phyloP scores from a whole-genome alignment of 2,888 invertebrate species.

The Drosophila algonquin region DNA sequence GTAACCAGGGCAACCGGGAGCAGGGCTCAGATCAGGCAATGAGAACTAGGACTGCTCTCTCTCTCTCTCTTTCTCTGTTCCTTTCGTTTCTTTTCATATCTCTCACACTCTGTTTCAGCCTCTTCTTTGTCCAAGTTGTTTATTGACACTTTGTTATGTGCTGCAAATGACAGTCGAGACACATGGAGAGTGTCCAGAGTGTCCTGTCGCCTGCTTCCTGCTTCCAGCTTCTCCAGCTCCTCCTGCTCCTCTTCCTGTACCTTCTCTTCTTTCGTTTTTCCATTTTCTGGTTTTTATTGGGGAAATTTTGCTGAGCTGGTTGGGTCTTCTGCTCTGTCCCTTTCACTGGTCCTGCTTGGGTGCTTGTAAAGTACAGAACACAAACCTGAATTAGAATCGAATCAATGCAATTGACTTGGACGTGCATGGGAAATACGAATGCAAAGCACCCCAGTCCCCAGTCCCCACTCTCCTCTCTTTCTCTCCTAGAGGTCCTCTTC shows the following conservation, averaged over 20 bases:
- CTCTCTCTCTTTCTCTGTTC: constrained; percentile 4
- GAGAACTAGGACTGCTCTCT: neutral
- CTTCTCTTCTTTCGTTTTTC: neutral
- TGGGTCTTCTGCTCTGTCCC: neutral
- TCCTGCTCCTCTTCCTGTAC: neutral
- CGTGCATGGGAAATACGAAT: constrained; percentile 64
- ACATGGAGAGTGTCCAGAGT: constrained; percentile 28
- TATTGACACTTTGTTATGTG: constrained; percentile 76
- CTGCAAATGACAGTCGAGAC: constrained; percentile 67
- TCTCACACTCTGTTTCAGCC: neutral
- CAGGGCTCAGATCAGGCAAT: constrained; percentile 9
- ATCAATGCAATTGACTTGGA: constrained; percentile 65
- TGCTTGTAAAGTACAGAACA: constrained; percentile 45
- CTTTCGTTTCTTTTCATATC: neutral
- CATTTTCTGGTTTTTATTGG: constrained; percentile 21
- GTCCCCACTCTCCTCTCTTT: no score
- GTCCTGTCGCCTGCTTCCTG: constrained; percentile 7
- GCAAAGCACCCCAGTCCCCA: neutral
- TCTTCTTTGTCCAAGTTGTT: constrained; percentile 61
- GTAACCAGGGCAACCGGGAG: constrained; percentile 24
- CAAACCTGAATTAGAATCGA: constrained; percentile 43
- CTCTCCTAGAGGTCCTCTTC: neutral
- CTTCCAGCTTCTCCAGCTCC: neutral
- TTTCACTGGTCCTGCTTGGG: neutral
- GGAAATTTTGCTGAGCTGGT: constrained; percentile 30